Conservation (phyloP, 2,113 vertebrate genomes). For the Myodes glareolus region DNA sequence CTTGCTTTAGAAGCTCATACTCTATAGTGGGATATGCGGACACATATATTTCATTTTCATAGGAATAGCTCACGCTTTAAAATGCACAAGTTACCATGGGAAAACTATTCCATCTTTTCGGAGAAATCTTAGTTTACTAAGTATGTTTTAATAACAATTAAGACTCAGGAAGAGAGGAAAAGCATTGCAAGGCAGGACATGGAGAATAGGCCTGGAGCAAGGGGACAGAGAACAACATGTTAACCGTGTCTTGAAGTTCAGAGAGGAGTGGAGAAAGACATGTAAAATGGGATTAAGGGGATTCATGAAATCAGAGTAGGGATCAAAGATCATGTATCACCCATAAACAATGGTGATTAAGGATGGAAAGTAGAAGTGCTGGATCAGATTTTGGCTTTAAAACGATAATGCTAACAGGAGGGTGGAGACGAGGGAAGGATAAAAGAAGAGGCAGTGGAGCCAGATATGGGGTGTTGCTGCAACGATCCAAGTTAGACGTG, state of each 20-base stretch:
- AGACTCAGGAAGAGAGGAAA: neutral
- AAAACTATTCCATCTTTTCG: neutral
- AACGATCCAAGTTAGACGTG: neutral
- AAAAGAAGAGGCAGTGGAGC: neutral
- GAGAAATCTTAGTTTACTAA: slow-evolving; percentile 25
- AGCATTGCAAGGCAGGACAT: neutral
- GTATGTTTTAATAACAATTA: neutral
- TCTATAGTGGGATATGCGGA: neutral
- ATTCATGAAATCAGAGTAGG: slow-evolving; percentile 53
- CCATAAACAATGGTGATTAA: neutral
- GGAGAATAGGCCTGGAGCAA: neutral
- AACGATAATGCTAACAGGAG: slow-evolving; percentile 10
- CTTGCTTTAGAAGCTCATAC: neutral
- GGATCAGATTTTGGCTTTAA: slow-evolving; percentile 19
- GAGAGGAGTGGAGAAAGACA: neutral
- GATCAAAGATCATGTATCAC: neutral
- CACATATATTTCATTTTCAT: neutral
- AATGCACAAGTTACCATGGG: neutral
- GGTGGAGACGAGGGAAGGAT: neutral
- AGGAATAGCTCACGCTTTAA: neutral
- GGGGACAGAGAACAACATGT: neutral
- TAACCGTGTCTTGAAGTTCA: neutral
- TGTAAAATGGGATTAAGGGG: slow-evolving; percentile 28
- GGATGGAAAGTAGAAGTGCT: slow-evolving; percentile 43
- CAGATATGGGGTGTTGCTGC: neutral